Evolutionary conservation across 2,797 vertebrate genomes (phyloP).

Genomic region (Hypotaenidia philippensis): DNA sequence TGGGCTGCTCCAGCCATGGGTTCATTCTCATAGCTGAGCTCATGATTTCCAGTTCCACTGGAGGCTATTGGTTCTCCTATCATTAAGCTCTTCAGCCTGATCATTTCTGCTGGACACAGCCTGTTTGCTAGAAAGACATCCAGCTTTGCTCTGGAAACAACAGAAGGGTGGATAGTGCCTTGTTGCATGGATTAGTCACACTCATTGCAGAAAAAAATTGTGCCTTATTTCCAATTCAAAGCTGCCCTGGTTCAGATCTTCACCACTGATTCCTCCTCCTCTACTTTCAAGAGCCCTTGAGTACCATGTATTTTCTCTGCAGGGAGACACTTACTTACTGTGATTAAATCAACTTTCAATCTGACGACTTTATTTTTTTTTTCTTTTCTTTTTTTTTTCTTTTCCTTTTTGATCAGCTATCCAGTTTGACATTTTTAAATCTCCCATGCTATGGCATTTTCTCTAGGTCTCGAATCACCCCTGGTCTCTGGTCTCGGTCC

Average conservation of each 20-base stretch:
- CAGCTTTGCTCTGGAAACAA: not conserved
- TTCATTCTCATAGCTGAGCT: not conserved
- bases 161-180: not conserved
- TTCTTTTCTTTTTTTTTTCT: not conserved
- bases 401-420: not conserved
- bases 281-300: not conserved
- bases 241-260: not conserved
- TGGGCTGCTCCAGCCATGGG: not conserved
- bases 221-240: conserved; percentile 5
- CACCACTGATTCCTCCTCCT: not conserved
- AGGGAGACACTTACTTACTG: not conserved
- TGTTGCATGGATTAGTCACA: not conserved
- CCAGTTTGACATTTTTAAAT: not conserved
- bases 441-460: not conserved
- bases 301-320: not conserved
- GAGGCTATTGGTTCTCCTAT: not conserved
- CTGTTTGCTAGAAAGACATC: not conserved
- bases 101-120: not conserved
- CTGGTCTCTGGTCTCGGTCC: not conserved
- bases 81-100: not conserved
- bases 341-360: not conserved
- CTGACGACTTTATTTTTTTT: not conserved
- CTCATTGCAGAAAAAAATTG: not conserved
- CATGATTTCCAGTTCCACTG: not conserved
- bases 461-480: not conserved